A percentile compares a stretch with the other conserved stretches of the same genome.
Conservation (phyloP, 1,140 invertebrate species). For the Philaenus spumarius region DNA sequence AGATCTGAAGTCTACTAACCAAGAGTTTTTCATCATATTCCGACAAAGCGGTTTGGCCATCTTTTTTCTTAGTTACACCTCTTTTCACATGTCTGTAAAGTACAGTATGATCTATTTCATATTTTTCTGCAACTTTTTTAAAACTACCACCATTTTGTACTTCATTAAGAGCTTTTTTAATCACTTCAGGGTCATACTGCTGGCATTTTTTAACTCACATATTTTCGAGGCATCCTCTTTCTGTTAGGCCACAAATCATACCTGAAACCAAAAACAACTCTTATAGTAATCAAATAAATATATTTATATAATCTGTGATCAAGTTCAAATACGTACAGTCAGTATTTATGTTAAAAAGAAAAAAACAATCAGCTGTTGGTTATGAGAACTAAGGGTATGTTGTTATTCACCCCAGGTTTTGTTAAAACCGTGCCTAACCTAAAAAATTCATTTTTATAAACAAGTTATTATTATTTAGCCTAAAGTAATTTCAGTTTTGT, state of each 20-base stretch:
- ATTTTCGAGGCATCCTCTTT: background rate
- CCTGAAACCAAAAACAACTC: background rate
- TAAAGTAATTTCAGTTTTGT: too few relatives aligned
- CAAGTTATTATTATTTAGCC: background rate
- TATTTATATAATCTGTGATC: too few relatives aligned
- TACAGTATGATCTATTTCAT: background rate
- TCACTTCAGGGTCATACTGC: background rate
- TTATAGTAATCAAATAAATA: background rate
- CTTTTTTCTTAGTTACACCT: background rate
- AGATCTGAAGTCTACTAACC: background rate
- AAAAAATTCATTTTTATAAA: background rate
- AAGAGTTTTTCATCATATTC: background rate
- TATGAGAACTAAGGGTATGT: background rate
- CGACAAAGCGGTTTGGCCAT: background rate
- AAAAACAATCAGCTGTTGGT: background rate
- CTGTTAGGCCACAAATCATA: background rate
- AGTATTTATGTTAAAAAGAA: background rate
- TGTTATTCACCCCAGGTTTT: background rate
- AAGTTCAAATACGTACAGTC: background rate
- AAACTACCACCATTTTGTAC: background rate
- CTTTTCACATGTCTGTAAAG: conserved; percentile 5
- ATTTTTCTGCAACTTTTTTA: background rate
- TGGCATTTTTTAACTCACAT: background rate
- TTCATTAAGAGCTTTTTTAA: background rate
- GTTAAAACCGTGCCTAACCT: background rate